phyloP scores from a whole-genome alignment of 2,797 vertebrate genomes.

The Uromys caudimaculatus region DNA sequence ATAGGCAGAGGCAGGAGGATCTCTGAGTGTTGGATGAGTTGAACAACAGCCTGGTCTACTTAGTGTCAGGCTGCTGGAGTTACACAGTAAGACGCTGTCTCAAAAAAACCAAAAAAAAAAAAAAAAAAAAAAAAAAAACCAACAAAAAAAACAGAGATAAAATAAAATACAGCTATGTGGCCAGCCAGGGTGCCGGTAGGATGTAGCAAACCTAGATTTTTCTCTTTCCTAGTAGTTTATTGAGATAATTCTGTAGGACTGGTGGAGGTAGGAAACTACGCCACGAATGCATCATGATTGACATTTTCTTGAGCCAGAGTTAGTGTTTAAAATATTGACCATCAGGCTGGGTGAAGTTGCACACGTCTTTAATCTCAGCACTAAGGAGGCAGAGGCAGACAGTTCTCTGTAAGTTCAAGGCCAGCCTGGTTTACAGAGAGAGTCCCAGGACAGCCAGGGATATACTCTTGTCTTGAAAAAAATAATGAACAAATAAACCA shows the following conservation, averaged over 20 bases:
- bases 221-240: conserved; percentile 17
- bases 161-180: background rate
- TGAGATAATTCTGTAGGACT: background rate
- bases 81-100: background rate
- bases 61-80: background rate
- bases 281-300: background rate
- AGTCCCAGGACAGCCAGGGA: background rate
- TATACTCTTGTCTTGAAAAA: background rate
- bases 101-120: no score
- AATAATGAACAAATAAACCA: background rate
- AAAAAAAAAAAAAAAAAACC: no score
- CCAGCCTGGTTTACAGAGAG: background rate
- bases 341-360: background rate
- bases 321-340: background rate
- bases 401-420: background rate
- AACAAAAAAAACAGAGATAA: background rate
- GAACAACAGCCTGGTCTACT: background rate
- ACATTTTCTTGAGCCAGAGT: conserved; percentile 32
- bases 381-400: background rate
- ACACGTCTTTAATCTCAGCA: background rate
- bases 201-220: conserved; percentile 3
- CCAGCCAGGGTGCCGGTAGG: background rate
- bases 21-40: background rate
- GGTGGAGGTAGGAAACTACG: background rate
- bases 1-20: background rate